Conservation (phyloP, 2,888 invertebrate species). For the Isoperla grammatica region DNA sequence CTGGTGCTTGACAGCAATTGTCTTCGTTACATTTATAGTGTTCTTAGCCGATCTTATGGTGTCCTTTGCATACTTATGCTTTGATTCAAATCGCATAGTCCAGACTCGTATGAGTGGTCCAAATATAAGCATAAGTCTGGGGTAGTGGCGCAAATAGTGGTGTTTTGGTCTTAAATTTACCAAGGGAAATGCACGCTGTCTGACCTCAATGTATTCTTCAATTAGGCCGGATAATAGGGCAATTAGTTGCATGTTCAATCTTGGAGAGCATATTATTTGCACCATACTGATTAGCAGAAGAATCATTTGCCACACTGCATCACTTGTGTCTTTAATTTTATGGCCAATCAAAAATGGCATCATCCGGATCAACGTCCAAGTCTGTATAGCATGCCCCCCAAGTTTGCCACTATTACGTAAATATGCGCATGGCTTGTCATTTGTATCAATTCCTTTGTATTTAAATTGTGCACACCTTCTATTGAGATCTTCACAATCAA, state of each 20-base stretch:
- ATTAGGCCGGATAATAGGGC: neutral
- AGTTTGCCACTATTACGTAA: neutral
- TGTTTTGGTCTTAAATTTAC: constrained; percentile 7
- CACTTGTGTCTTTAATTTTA: neutral
- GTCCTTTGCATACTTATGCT: constrained; percentile 3
- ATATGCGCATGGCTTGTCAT: neutral
- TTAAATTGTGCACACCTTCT: neutral
- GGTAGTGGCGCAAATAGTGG: neutral
- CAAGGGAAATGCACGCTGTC: neutral
- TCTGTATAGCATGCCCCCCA: neutral
- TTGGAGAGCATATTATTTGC: neutral
- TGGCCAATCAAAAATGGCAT: neutral
- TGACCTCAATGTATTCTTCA: neutral
- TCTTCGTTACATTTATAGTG: constrained; percentile 1
- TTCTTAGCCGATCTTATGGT: neutral
- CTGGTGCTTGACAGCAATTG: neutral
- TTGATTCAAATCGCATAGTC: constrained; percentile 8
- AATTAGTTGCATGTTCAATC: neutral
- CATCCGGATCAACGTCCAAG: neutral
- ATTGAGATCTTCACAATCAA: neutral
- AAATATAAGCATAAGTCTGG: neutral
- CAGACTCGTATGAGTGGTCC: neutral
- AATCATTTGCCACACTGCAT: neutral
- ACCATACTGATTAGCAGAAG: neutral
- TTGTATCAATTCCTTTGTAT: neutral